phyloP scores from a whole-genome alignment of 2,888 invertebrate genomes.

The Drosophila flavopinicola region DNA sequence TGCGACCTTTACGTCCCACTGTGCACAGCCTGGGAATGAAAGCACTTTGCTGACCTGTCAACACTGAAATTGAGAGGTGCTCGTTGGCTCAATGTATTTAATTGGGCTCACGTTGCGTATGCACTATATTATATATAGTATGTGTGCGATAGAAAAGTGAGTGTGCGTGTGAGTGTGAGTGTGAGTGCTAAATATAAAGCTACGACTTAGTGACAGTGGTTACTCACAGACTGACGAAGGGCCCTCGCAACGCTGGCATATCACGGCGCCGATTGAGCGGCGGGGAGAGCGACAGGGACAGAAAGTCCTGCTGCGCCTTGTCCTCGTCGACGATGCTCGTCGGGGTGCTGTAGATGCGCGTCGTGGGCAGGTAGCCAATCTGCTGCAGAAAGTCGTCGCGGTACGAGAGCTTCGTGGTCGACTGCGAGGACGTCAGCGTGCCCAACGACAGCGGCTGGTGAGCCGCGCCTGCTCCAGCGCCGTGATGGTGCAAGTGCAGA shows the following conservation, averaged over 20 bases:
- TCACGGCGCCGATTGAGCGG: conserved; percentile 84
- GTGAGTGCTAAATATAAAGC: conserved; percentile 8
- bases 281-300: conserved; percentile 84
- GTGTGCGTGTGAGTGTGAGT: conserved; percentile 5
- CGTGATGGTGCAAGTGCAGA: conserved; percentile 74
- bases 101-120: conserved; percentile 38
- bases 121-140: conserved; percentile 7
- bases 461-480: conserved; percentile 20
- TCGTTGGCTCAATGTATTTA: conserved; percentile 36
- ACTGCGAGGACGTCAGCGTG: conserved; percentile 80
- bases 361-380: conserved; percentile 84
- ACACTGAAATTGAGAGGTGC: conserved; percentile 38
- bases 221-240: conserved; percentile 84
- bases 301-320: conserved; percentile 83
- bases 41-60: conserved; percentile 50
- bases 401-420: conserved; percentile 83
- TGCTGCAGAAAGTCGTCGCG: conserved; percentile 84
- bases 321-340: conserved; percentile 82
- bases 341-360: conserved; percentile 82
- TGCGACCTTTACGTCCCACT: conserved; percentile 19
- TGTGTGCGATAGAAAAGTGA: too few species aligned
- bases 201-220: conserved; percentile 9
- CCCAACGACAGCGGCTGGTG: conserved; percentile 64
- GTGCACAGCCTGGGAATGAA: conserved; percentile 49
- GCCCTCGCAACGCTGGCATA: conserved; percentile 84